A percentile compares a stretch with the other conserved stretches of the same genome.
Conservation (phyloP, 2,797 vertebrate species). For the Tiaroga cobitis region DNA sequence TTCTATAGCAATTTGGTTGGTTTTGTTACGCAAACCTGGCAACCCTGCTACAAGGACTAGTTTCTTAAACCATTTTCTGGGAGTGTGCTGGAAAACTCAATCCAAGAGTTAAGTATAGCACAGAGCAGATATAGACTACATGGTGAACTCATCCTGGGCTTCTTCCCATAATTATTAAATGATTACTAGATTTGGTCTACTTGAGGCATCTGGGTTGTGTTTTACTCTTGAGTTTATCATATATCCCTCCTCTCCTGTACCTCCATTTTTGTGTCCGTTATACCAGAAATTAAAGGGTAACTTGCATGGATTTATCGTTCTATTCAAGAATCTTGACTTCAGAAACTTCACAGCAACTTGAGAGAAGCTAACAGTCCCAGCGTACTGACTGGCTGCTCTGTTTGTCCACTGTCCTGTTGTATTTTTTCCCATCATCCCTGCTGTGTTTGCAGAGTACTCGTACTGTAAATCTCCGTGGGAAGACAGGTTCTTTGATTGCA, state of each 20-base stretch:
- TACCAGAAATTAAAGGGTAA: background rate
- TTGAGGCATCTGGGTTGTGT: background rate
- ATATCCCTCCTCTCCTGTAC: background rate
- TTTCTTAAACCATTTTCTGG: conserved; percentile 13
- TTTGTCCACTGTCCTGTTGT: conserved; percentile 68
- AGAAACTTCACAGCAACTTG: background rate
- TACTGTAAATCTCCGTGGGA: conserved; percentile 85
- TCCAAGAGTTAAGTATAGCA: conserved; percentile 37
- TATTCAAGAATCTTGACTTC: conserved; percentile 2
- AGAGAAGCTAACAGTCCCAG: conserved; percentile 25
- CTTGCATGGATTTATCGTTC: background rate
- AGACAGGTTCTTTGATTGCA: conserved; percentile 69
- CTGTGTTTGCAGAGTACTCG: conserved; percentile 68
- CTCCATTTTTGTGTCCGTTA: background rate
- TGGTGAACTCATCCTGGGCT: conserved; percentile 18
- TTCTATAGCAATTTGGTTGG: background rate
- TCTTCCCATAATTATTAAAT: conserved; percentile 12
- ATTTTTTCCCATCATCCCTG: conserved; percentile 62
- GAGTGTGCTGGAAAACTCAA: conserved; percentile 28
- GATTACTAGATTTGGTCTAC: background rate
- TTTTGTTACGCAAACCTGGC: background rate
- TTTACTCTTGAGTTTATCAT: conserved; percentile 4
- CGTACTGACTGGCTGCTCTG: conserved; percentile 67
- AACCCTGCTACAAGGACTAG: background rate
- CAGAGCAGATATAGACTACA: conserved; percentile 13